Conservation (phyloP, 2,888 invertebrate species). For the Chalcis sispes region DNA sequence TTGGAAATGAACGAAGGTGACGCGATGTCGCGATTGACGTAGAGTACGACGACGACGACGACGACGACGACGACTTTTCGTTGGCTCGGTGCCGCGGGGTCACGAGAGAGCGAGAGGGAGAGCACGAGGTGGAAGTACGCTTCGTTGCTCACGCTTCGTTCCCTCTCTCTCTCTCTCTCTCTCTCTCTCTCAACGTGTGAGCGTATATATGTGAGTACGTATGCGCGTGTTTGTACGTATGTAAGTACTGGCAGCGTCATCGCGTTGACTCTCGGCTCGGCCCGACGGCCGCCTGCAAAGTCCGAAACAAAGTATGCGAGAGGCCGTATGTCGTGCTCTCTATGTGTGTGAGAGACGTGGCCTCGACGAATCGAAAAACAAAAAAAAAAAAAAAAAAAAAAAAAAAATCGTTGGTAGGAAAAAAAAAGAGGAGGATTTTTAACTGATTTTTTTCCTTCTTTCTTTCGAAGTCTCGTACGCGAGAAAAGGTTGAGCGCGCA, state of each 20-base stretch:
- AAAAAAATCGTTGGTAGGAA: conserved; percentile 27
- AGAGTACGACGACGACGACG: too few relatives aligned
- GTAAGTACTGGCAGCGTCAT: conserved; percentile 2
- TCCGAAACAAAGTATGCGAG: not conserved
- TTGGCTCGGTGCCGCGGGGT: conserved; percentile 61
- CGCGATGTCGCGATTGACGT: too few relatives aligned
- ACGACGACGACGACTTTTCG: too few relatives aligned
- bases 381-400: too few relatives aligned
- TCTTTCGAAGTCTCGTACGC: not conserved
- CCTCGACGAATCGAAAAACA: conserved; percentile 48
- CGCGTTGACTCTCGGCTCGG: conserved; percentile 1
- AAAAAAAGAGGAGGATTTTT: conserved; percentile 18
- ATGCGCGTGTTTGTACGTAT: conserved; percentile 7
- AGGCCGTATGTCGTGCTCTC: too few relatives aligned
- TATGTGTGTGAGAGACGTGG: conserved; percentile 20
- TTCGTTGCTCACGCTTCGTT: conserved; percentile 69
- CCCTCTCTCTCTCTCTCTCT: conserved; percentile 53
- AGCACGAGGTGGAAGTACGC: conserved; percentile 74
- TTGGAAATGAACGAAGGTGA: too few relatives aligned
- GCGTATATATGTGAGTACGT: conserved; percentile 28
- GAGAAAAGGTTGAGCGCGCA: not conserved
- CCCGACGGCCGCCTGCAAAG: too few relatives aligned
- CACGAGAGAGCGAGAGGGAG: conserved; percentile 60
- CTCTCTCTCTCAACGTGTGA: conserved; percentile 17
- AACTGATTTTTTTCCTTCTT: not conserved